Evolutionary conservation across 35 echinoderm and acorn worm species (phyloP).

Genomic region (Lytechinus variegatus): DNA sequence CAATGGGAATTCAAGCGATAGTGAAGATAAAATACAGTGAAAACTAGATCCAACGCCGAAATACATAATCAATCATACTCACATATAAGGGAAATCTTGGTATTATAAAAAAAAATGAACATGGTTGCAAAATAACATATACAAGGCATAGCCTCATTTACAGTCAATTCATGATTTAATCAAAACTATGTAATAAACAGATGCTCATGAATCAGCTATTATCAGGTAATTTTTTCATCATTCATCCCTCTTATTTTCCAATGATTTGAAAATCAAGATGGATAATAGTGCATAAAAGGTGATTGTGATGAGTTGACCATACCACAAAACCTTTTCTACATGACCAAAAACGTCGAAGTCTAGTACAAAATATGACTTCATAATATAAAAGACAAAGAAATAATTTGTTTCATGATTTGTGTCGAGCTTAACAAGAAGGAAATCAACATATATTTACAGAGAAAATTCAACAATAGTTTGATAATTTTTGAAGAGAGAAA

Average conservation of each 20-base stretch:
- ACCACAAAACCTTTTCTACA: not conserved
- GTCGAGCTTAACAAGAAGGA: not conserved
- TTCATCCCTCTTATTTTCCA: not conserved
- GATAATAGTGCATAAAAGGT: not conserved
- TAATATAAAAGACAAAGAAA: not conserved
- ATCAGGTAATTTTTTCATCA: not conserved
- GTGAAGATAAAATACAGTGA: slow-evolving; percentile 19
- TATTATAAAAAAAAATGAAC: not conserved
- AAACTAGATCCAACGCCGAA: not conserved
- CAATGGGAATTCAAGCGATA: not conserved
- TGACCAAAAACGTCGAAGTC: not conserved
- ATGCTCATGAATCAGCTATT: not conserved
- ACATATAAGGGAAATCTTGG: not conserved
- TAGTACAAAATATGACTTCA: slow-evolving; percentile 3
- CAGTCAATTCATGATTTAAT: not conserved
- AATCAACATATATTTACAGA: not conserved
- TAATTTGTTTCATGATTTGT: not conserved
- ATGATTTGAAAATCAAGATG: not conserved
- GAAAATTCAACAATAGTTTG: not conserved
- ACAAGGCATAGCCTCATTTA: not conserved
- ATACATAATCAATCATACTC: not conserved
- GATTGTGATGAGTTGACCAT: not conserved
- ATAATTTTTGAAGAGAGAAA: not conserved
- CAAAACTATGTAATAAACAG: not conserved
- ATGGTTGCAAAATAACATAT: not conserved